These are phyloP conservation scores for Haliclystus octoradiatus DNA, from an alignment of 30 jellyfish, hydroid and myxozoan species.

Conservation along the genomic window DNA sequence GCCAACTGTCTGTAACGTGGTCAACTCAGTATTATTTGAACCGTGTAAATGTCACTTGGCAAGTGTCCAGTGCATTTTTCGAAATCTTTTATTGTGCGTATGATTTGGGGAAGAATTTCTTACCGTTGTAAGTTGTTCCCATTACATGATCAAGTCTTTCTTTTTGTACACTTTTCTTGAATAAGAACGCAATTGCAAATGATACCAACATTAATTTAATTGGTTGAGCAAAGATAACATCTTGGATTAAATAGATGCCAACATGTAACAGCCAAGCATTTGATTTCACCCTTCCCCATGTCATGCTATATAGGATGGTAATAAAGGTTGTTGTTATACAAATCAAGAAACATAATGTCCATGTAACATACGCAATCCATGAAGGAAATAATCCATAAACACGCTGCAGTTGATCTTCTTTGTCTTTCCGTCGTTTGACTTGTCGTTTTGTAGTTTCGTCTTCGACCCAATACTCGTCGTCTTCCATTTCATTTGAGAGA, in stretches of 20 bases:
- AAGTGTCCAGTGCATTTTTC: too few relatives aligned
- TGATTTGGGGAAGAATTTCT: too few relatives aligned
- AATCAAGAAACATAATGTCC: slow-evolving; percentile 23
- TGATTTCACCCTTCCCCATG: slow-evolving; percentile 66
- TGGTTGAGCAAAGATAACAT: slow-evolving; percentile 62
- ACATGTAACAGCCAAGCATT: slow-evolving; percentile 50
- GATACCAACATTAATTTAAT: slow-evolving; percentile 24
- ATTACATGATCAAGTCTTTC: neutral
- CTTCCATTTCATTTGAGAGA: neutral
- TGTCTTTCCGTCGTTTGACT: neutral
- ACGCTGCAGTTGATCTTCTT: slow-evolving; percentile 5
- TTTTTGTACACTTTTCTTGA: neutral
- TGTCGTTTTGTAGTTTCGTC: neutral
- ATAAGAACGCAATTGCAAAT: slow-evolving; percentile 26
- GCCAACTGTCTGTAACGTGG: too few relatives aligned
- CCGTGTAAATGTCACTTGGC: too few relatives aligned
- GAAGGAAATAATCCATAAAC: slow-evolving; percentile 4
- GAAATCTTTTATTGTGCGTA: too few relatives aligned
- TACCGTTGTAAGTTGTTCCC: neutral
- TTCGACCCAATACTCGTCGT: neutral
- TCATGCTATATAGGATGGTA: slow-evolving; percentile 63
- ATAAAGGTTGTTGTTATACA: slow-evolving; percentile 26
- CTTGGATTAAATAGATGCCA: slow-evolving; percentile 55
- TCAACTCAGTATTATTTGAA: too few relatives aligned
- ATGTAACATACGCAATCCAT: slow-evolving; percentile 22